Evolutionary conservation across 2,113 vertebrate species (phyloP).

Genomic region (Anthoscopus minutus): DNA sequence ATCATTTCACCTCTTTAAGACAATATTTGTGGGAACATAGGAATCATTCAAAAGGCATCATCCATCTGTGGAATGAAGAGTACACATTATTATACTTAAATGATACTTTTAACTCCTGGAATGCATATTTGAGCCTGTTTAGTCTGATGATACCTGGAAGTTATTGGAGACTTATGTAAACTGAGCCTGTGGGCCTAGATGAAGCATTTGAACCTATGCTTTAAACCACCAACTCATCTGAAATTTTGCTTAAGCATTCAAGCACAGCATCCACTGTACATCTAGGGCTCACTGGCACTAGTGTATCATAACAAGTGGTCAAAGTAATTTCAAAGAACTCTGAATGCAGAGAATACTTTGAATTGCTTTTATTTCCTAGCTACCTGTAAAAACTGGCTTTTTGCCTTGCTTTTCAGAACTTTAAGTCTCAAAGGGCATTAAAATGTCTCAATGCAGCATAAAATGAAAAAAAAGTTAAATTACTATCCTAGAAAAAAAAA

Average conservation of each 20-base stretch:
- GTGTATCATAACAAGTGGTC: background rate
- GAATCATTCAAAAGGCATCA: background rate
- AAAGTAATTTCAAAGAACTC: background rate
- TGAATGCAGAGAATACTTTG: background rate
- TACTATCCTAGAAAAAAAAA: background rate
- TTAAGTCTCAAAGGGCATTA: background rate
- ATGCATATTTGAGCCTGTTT: background rate
- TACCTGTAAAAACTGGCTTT: constrained; percentile 1
- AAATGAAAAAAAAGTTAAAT: background rate
- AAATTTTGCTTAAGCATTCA: background rate
- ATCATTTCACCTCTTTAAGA: background rate
- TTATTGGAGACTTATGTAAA: background rate
- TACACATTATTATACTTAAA: background rate
- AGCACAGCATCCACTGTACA: background rate
- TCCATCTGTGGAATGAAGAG: background rate
- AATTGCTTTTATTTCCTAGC: constrained; percentile 1
- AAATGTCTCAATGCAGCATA: background rate
- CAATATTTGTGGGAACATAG: background rate
- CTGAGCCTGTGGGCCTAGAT: background rate
- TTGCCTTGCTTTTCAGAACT: background rate
- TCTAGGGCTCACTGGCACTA: background rate
- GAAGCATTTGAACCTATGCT: background rate
- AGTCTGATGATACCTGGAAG: background rate
- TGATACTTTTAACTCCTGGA: background rate
- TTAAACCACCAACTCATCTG: background rate